Percentiles rank a stretch among this genome's conserved stretches.
Conservation (phyloP, 2,888 invertebrate species). For the Trichogramma dendrolimi region DNA sequence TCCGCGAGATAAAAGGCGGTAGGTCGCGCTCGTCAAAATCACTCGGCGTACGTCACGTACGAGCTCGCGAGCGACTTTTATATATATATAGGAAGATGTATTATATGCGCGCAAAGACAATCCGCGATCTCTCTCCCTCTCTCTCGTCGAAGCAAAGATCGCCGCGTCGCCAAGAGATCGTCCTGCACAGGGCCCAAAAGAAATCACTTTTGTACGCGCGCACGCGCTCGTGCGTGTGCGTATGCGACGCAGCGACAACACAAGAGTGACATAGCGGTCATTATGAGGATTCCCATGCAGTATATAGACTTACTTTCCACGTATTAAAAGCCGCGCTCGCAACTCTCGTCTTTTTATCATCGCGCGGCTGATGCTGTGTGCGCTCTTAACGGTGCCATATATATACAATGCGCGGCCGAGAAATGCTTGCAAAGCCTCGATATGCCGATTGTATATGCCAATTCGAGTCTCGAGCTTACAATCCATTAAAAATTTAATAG, state of each 20-base stretch:
- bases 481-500: too few relatives aligned
- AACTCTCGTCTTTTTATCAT: constrained; percentile 9
- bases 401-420: constrained; percentile 1
- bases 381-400: constrained; percentile 22
- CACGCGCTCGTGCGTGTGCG: background rate
- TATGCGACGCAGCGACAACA: too few relatives aligned
- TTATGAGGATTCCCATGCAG: constrained; percentile 28
- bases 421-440: constrained; percentile 24
- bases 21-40: constrained; percentile 26
- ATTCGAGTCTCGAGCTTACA: too few relatives aligned
- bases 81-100: too few relatives aligned
- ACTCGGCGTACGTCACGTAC: constrained; percentile 2
- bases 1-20: background rate
- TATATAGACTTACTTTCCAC: constrained; percentile 22
- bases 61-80: too few relatives aligned
- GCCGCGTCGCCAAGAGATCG: too few relatives aligned
- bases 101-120: too few relatives aligned
- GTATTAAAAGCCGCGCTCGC: constrained; percentile 3
- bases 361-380: background rate
- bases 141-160: too few relatives aligned
- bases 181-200: constrained; percentile 9
- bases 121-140: too few relatives aligned
- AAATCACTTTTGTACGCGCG: constrained; percentile 20
- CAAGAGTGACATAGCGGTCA: constrained; percentile 24
- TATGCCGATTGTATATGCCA: too few relatives aligned